Conservation (phyloP, 35 echinoderm and acorn worm species). For the Strongylocentrotus purpuratus region DNA sequence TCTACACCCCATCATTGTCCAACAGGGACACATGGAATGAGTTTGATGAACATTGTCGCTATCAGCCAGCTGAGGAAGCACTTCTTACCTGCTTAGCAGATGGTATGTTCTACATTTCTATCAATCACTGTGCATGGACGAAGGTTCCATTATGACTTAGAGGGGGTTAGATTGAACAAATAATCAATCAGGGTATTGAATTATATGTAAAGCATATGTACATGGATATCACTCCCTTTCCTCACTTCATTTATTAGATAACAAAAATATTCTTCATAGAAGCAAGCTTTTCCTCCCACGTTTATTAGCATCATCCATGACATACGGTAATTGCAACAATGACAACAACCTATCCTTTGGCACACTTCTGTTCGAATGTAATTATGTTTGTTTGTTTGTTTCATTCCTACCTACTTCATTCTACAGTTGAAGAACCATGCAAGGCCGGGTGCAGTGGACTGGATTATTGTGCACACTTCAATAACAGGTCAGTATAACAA, state of each 20-base stretch:
- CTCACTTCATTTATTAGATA: too few relatives aligned
- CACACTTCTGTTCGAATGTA: too few relatives aligned
- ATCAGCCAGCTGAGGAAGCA: slow-evolving; percentile 78
- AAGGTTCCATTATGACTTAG: not conserved
- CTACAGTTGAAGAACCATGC: slow-evolving; percentile 94
- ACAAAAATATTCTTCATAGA: too few relatives aligned
- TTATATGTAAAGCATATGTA: too few relatives aligned
- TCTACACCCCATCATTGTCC: slow-evolving; percentile 86
- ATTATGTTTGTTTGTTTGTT: not conserved
- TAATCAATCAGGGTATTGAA: too few relatives aligned
- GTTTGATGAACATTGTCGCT: slow-evolving; percentile 91
- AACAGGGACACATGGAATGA: slow-evolving; percentile 84
- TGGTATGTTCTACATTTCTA: slow-evolving; percentile 66
- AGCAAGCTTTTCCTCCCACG: too few relatives aligned
- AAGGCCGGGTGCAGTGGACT: slow-evolving; percentile 86
- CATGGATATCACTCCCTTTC: too few relatives aligned
- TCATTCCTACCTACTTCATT: slow-evolving; percentile 23
- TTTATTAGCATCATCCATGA: too few relatives aligned
- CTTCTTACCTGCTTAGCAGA: slow-evolving; percentile 94
- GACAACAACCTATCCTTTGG: too few relatives aligned
- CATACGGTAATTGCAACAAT: too few relatives aligned
- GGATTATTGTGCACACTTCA: slow-evolving; percentile 86
- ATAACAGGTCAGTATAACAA: slow-evolving; percentile 58
- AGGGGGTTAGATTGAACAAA: not conserved
- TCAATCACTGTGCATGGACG: not conserved